Conservation (phyloP, 2,113 vertebrate species). For the Pteronura brasiliensis region DNA sequence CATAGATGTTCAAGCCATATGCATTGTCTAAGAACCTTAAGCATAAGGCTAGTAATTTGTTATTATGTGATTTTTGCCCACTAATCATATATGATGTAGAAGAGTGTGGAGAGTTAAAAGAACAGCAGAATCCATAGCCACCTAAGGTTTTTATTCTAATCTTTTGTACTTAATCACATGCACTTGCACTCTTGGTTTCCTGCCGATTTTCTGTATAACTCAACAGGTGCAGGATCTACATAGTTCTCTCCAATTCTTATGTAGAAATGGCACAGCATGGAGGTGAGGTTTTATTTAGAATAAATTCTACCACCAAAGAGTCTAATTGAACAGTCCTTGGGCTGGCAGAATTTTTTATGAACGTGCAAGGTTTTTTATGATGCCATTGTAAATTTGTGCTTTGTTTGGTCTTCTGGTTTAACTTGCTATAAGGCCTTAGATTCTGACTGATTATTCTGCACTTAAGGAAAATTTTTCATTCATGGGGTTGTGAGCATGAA, state of each 20-base stretch:
- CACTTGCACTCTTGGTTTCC: slow-evolving; percentile 16
- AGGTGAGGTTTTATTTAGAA: slow-evolving; percentile 34
- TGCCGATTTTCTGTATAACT: slow-evolving; percentile 38
- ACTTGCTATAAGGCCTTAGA: not conserved
- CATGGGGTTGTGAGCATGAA: not conserved
- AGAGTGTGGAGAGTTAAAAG: slow-evolving; percentile 36
- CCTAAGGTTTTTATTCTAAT: slow-evolving; percentile 20
- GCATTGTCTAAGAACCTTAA: slow-evolving; percentile 36
- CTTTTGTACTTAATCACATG: slow-evolving; percentile 54
- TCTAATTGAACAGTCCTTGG: slow-evolving; percentile 34
- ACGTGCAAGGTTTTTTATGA: not conserved
- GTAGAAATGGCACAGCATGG: slow-evolving; percentile 24
- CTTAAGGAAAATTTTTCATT: not conserved
- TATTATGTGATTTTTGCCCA: not conserved
- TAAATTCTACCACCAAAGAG: slow-evolving; percentile 42
- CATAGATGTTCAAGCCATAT: not conserved
- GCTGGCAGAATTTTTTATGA: slow-evolving; percentile 22
- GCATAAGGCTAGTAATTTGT: slow-evolving; percentile 20
- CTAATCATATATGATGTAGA: slow-evolving; percentile 40
- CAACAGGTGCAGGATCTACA: slow-evolving; percentile 32
- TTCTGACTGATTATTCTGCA: not conserved
- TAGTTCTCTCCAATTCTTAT: not conserved
- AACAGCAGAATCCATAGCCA: not conserved
- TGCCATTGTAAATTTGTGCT: not conserved
- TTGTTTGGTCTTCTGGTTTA: slow-evolving; percentile 16